Conservation (phyloP, 1,140 invertebrate genomes). For the Brachionus paranguensis region DNA sequence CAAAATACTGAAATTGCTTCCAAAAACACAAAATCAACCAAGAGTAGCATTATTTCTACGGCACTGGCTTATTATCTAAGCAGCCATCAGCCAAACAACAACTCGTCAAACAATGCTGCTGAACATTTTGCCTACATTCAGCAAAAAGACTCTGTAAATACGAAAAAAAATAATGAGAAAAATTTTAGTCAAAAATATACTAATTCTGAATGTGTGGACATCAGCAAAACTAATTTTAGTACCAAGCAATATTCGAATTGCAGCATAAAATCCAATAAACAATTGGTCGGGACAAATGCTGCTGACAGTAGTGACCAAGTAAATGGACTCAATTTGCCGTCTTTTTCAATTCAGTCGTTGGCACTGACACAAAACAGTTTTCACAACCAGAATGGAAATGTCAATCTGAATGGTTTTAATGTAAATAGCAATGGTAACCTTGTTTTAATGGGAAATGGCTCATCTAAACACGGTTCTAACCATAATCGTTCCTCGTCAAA, state of each 20-base stretch:
- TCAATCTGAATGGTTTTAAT: conserved; percentile 19
- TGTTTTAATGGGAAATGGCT: not conserved
- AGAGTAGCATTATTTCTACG: not conserved
- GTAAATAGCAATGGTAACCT: conserved; percentile 31
- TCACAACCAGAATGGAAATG: not conserved
- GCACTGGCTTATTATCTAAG: not conserved
- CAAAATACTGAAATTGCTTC: not conserved
- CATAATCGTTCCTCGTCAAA: conserved; percentile 4
- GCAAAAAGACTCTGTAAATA: conserved; percentile 5
- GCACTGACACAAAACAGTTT: not conserved
- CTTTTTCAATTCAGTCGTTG: conserved; percentile 6
- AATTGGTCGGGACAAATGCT: too few species aligned
- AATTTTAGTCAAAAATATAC: conserved; percentile 23
- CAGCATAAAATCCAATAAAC: not conserved
- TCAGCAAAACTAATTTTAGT: conserved; percentile 1
- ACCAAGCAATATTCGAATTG: conserved; percentile 13
- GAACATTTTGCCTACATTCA: not conserved
- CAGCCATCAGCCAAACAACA: not conserved
- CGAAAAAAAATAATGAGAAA: not conserved
- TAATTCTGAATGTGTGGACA: not conserved
- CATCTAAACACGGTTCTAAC: not conserved
- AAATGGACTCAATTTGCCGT: not conserved
- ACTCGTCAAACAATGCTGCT: not conserved
- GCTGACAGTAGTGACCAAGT: not conserved
- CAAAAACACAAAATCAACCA: not conserved